Evolutionary conservation across 2,797 vertebrate genomes (phyloP).

Genomic region (Gastrophryne carolinensis): DNA sequence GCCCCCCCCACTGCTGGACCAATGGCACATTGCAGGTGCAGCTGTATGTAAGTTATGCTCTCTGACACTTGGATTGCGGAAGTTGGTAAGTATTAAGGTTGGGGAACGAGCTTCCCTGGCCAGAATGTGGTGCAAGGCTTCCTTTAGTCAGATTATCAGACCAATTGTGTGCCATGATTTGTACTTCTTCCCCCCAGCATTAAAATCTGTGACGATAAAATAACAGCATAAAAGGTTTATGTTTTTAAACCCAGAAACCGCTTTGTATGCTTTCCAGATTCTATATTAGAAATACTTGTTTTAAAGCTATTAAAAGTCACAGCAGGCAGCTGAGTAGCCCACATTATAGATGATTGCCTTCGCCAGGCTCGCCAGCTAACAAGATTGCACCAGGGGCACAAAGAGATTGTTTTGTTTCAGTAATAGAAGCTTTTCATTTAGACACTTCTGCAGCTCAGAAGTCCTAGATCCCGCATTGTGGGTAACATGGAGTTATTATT

Average conservation of each 20-base stretch:
- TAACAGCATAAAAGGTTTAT: neutral
- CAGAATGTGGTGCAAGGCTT: too few species aligned
- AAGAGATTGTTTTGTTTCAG: neutral
- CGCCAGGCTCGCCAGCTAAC: neutral
- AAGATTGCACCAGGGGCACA: neutral
- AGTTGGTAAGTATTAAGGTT: too few species aligned
- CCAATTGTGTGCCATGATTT: too few species aligned
- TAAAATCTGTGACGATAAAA: too few species aligned
- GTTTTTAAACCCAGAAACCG: neutral
- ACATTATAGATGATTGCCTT: neutral
- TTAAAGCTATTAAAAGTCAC: neutral
- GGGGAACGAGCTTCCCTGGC: too few species aligned
- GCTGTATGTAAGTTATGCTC: too few species aligned
- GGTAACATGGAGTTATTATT: too few species aligned
- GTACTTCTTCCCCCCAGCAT: too few species aligned
- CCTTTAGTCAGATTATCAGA: too few species aligned
- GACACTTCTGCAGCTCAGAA: neutral
- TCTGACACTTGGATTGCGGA: too few species aligned
- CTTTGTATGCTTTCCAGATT: neutral
- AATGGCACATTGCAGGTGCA: too few species aligned
- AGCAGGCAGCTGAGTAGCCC: neutral
- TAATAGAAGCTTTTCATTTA: neutral
- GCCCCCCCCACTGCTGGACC: too few species aligned
- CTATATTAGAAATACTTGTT: neutral
- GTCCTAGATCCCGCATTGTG: neutral